Percentiles rank a stretch among this genome's conserved stretches.
Evolutionary conservation across 1,140 invertebrate species (phyloP).

Genomic region (Belonocnema kinseyi): DNA sequence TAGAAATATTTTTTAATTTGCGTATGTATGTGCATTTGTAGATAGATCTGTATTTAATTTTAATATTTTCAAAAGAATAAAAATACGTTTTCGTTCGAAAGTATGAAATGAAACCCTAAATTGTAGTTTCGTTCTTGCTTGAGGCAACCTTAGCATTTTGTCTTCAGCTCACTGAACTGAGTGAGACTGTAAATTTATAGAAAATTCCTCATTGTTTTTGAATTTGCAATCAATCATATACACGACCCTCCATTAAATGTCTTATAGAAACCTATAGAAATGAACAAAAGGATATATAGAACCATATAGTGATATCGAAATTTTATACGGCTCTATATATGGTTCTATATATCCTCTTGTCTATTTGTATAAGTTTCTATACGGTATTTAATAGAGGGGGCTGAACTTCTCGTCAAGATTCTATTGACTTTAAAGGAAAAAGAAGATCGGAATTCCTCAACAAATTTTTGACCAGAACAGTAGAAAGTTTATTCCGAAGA

Average conservation of each 20-base stretch:
- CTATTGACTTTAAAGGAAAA: not conserved
- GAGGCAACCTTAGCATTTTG: not conserved
- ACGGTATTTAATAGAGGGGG: not conserved
- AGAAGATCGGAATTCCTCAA: slow-evolving; percentile 7
- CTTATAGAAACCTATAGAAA: too few relatives aligned
- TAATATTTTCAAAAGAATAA: too few relatives aligned
- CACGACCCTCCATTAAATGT: too few relatives aligned
- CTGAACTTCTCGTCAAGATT: slow-evolving; percentile 8
- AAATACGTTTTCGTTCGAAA: too few relatives aligned
- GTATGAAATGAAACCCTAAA: slow-evolving; percentile 15
- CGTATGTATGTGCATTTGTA: too few relatives aligned
- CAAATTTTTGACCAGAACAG: not conserved
- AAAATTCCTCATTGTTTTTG: not conserved
- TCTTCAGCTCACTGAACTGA: slow-evolving; percentile 4
- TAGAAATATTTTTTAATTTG: too few relatives aligned
- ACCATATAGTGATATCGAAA: too few relatives aligned
- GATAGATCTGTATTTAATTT: too few relatives aligned
- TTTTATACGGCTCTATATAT: too few relatives aligned
- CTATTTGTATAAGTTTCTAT: too few relatives aligned
- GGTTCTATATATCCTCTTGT: too few relatives aligned
- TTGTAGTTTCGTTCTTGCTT: not conserved
- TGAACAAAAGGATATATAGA: too few relatives aligned
- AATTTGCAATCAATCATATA: slow-evolving; percentile 1
- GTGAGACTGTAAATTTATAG: not conserved
- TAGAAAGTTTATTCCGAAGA: not conserved